Conservation (phyloP, 2,888 invertebrate species). For the Escarpia spicata region DNA sequence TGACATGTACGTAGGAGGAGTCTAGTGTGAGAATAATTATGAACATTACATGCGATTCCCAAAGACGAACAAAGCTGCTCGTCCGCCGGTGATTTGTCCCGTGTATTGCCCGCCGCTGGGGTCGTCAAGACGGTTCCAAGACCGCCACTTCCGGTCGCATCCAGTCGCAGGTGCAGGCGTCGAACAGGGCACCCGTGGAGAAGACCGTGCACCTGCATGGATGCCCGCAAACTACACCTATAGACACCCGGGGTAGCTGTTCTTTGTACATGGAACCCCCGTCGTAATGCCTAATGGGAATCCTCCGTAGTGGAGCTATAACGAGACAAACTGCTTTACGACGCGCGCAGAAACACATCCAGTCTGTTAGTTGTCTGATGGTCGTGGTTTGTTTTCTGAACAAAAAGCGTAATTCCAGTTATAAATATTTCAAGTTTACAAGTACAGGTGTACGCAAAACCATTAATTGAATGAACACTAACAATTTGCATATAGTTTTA, state of each 20-base stretch:
- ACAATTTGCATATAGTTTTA: no score
- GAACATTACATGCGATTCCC: not conserved
- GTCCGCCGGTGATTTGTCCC: not conserved
- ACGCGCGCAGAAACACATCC: not conserved
- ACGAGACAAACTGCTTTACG: not conserved
- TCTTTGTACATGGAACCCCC: slow-evolving; percentile 3
- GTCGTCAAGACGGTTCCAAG: not conserved
- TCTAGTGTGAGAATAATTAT: slow-evolving; percentile 2
- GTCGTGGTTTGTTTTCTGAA: no score
- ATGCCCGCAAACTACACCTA: not conserved
- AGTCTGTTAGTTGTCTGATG: no score
- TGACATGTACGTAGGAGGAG: not conserved
- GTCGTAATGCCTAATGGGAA: not conserved
- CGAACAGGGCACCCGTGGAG: not conserved
- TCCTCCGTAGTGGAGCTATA: not conserved
- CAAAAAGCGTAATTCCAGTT: no score
- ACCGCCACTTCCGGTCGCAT: not conserved
- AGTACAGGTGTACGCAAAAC: no score
- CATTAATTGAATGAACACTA: no score
- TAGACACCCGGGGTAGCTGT: not conserved
- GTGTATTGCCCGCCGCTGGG: not conserved
- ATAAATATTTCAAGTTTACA: no score
- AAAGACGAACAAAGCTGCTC: not conserved
- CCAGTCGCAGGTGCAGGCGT: not conserved
- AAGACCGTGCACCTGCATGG: not conserved